Evolutionary conservation across 2,113 vertebrate species (phyloP), one percentile per base, ranked within the genome.

Genomic region (Enhydra lutris): DNA sequence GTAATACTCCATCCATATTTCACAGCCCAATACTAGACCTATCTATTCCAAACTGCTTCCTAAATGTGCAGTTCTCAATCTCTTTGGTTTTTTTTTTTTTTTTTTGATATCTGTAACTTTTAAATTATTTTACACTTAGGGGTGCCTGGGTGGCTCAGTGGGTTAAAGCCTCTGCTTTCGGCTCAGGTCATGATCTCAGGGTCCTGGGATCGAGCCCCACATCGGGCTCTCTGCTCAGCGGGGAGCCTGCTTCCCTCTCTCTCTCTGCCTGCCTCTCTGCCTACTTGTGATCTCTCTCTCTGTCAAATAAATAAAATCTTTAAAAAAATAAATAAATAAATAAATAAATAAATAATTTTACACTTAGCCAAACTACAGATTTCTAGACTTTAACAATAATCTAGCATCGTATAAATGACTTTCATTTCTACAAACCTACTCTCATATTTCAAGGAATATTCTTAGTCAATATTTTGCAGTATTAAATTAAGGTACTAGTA

Each of bases 361-460:
- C 95, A 80, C 61, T 45, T 5, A 69, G 23, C 36, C 97, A 83
- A 88, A 71, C 42, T 90, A 91, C 0, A 61, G 4, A 45, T 76
- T 79, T 95, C 34, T 52, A 92, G 79, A 92, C 45, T 86, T 47
- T 39, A 61, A 61, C n/a, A 94, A 93, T 20, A 86, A 67, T 73
- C 91, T 88, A 98, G 50, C 3, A 91, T 23, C 61, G 29, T 34
- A 79, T 18, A 95, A 95, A 93, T 26, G 55, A 47, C 59, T 87
- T 88, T 63, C 36, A 91, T 23, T 76, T 80, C 74, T 76, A 96
- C 23, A 42, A 94, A 61, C 10, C n/a, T 87, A 3, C 73, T 81
- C 29, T 76, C 74, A 4, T 13, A 88, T 69, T 78, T 89, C 89
- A 94, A 61, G 21, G 29, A 94, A 52, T n/a, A 95, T 10, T 26